These are phyloP conservation scores for Choreutis nemorana DNA, from an alignment of 2,888 invertebrate species.

Conservation along the genomic window DNA sequence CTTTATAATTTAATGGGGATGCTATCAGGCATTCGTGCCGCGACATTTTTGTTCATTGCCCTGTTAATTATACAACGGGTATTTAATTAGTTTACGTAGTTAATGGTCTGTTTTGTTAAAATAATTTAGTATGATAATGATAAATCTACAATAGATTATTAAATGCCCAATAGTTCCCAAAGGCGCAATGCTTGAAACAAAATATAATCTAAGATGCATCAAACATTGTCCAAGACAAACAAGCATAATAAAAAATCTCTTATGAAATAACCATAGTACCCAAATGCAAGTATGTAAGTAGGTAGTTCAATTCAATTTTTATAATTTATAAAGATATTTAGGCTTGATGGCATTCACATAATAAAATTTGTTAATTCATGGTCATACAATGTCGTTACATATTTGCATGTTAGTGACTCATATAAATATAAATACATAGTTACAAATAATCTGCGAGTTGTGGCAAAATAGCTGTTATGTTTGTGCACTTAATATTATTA, in stretches of 20 bases:
- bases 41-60: conserved; percentile 48
- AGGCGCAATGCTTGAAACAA: conserved; percentile 46
- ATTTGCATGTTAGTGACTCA: conserved; percentile 68
- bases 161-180: conserved; percentile 68
- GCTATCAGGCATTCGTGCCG: conserved; percentile 67
- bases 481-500: conserved; percentile 59
- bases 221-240: conserved; percentile 48
- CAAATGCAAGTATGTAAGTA: conserved; percentile 67
- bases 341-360: conserved; percentile 47
- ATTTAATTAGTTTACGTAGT: conserved; percentile 62
- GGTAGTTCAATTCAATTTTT: conserved; percentile 37
- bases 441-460: conserved; percentile 60
- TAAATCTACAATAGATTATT: conserved; percentile 63
- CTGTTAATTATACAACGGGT: conserved; percentile 56
- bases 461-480: conserved; percentile 64
- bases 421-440: conserved; percentile 65
- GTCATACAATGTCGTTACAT: conserved; percentile 57
- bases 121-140: conserved; percentile 66
- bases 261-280: conserved; percentile 65
- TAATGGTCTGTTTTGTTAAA: conserved; percentile 64
- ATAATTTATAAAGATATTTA: conserved; percentile 21
- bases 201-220: conserved; percentile 20
- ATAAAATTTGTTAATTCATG: conserved; percentile 49
- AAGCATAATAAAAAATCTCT: conserved; percentile 60
- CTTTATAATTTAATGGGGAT: conserved; percentile 42